Base-by-base conservation (phyloP, 1,140 invertebrate genomes). In the Acromyrmex charruanus region DNA sequence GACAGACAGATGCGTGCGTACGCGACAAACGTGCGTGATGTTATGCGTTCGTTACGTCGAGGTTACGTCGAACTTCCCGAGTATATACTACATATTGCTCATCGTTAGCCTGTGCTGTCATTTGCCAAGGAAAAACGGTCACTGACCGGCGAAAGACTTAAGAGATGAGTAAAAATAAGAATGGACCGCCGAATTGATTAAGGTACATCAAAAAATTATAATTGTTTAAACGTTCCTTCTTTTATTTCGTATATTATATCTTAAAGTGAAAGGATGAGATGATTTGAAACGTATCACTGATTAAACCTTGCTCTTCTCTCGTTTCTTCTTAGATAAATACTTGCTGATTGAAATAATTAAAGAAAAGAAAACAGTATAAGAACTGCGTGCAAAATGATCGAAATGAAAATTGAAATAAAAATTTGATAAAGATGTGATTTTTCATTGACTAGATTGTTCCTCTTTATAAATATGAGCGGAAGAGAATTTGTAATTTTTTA, bases 21-120 rank as follows among this genome's bases (percentile, higher is more conserved):
- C 28, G 39, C 2, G 44, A 2, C 10, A 14, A 28, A 59, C 53
- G 25, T 21, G 39, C 51, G 72, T 53, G 55, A 88, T 63, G 44
- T 86, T 75, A 69, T 51, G 51, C 58, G 59, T 65, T 77, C 25
- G n/a, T 63, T 77, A 58, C 65, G 39, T 88, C 74, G 72, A 89
- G 84, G 77, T 77, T 80, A 75, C 69, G 25, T 51, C 12, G 14
- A 49, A 35, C 12, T 6, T 21, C 18, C 31, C 25, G 12, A 25
- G 63, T 31, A 66, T 3, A 9, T 1, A 7, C 7, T 25, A 66
- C 5, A 16, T 31, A 5, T 10, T 51, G 77, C 31, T 59, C 25
- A 21, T 81, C 51, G 28, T 82, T 72, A 49, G 18, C 12, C 25
- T 6, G 31, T 28, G 31, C 21, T 25, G 53, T 72, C 68, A n/a